Evolutionary conservation across 2,797 vertebrate genomes (phyloP), one percentile per base, ranked within the genome.

Genomic region (Anisognathus igniventris): DNA sequence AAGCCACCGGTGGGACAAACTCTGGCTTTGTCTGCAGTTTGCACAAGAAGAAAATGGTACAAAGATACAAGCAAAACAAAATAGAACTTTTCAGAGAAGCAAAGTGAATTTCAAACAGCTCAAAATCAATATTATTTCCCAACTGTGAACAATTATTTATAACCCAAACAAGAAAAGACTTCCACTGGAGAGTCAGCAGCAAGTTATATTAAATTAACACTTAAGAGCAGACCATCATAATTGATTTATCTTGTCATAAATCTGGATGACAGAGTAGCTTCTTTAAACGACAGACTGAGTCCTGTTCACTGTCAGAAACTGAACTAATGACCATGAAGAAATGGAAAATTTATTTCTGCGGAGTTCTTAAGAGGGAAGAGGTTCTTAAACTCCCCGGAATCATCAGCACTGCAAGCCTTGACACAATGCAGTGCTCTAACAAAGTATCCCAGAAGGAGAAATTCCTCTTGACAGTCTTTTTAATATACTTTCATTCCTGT

Each of bases 191-290:
- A 62, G 70, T 64, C 89, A 92, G 80, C 25, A 76, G 73, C 66
- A 88, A 81, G 48, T 77, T 88, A 7, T 67, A 91, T 96, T 96
- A 67, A 51, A 82, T 93, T 92, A 96, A 73, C 82, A 88, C 73
- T 76, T 91, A 37, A 84, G 62, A 92, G 30, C 91, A 95, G 82
- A 81, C 64, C 3, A 8, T 67, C 23, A 3, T 92, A 96, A 94
- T 47, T 92, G 58, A 57, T 84, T 96, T 95, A 82, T 86, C 85
- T 62, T 64, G 40, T 90, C 48, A 75, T 67, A 91, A 86, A 88
- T 91, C 73, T 67, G 40, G 44, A 73, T 88, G 85, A 73, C 64
- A 31, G 89, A 35, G 31, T 62, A 84, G 56, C 66, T 90, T 81
- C 73, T 64, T 83, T 76, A 73, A 78, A 50, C 9, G 16, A 73